Conservation (phyloP, 2,113 vertebrate genomes). For the Nestor notabilis region DNA sequence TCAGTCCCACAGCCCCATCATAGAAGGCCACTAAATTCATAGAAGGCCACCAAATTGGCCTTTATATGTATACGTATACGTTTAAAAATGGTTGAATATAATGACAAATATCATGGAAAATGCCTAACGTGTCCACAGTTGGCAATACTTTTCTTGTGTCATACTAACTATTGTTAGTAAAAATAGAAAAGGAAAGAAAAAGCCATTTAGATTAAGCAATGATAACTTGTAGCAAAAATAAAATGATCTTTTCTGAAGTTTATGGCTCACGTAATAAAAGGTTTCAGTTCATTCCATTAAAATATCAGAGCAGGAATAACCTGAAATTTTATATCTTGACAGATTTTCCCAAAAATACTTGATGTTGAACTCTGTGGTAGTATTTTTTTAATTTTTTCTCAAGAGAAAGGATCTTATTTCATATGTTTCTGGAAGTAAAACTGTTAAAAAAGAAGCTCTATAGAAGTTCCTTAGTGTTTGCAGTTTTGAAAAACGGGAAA, state of each 20-base stretch:
- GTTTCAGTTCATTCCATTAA: not conserved
- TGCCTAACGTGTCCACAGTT: not conserved
- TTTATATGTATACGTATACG: not conserved
- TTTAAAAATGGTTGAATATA: not conserved
- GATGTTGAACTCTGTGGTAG: not conserved
- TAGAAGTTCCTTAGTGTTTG: not conserved
- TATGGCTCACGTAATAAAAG: not conserved
- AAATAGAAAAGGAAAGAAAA: not conserved
- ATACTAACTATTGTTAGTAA: not conserved
- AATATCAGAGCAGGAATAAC: not conserved
- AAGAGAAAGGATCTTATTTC: not conserved
- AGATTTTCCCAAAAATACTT: not conserved
- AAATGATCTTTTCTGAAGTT: not conserved
- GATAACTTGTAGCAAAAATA: not conserved
- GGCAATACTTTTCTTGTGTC: not conserved
- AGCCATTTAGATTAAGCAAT: not conserved
- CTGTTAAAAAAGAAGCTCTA: not conserved
- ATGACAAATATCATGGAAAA: not conserved
- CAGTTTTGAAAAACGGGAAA: not conserved
- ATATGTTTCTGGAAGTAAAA: not conserved
- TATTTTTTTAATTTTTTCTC: not conserved
- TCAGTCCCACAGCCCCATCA: too few relatives aligned
- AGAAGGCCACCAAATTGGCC: too few relatives aligned
- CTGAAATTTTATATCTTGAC: not conserved
- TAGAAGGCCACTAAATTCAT: too few relatives aligned